Percentiles rank a stretch among this genome's conserved stretches.
Conservation (phyloP, 2,113 vertebrate genomes). For the Cololabis saira region DNA sequence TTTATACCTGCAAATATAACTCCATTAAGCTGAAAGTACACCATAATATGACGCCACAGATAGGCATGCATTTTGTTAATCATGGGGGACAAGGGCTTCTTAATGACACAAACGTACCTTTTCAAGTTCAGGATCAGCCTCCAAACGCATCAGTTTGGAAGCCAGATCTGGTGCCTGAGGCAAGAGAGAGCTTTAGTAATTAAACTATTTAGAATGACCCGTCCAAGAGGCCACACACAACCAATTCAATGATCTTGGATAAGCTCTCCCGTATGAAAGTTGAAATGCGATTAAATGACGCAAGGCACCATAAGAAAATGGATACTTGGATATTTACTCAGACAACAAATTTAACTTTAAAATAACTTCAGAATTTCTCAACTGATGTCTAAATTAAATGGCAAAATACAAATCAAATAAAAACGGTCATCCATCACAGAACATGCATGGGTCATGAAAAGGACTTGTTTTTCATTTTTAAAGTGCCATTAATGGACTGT, state of each 20-base stretch:
- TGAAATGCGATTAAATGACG: constrained; percentile 4
- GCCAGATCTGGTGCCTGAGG: constrained; percentile 75
- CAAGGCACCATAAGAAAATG: constrained; percentile 12
- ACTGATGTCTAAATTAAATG: not conserved
- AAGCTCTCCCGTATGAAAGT: constrained; percentile 32
- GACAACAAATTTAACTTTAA: not conserved
- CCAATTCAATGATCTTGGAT: constrained; percentile 40
- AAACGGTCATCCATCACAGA: too few relatives aligned
- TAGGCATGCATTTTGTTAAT: constrained; percentile 48
- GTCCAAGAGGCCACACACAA: constrained; percentile 53
- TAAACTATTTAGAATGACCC: constrained; percentile 67
- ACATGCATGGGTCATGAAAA: too few relatives aligned
- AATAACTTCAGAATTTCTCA: not conserved
- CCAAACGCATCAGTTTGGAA: constrained; percentile 81
- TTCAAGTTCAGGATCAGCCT: constrained; percentile 76
- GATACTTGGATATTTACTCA: constrained; percentile 1
- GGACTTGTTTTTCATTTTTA: too few relatives aligned
- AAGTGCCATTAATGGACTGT: too few relatives aligned
- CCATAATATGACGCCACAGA: not conserved
- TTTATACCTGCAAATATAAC: not conserved
- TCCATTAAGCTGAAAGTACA: not conserved
- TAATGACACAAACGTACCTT: constrained; percentile 74
- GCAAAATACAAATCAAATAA: too few relatives aligned
- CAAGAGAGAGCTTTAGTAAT: constrained; percentile 76
- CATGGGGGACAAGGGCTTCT: constrained; percentile 12